Conservation (phyloP, 1,140 invertebrate genomes). For the Bombus superbus region DNA sequence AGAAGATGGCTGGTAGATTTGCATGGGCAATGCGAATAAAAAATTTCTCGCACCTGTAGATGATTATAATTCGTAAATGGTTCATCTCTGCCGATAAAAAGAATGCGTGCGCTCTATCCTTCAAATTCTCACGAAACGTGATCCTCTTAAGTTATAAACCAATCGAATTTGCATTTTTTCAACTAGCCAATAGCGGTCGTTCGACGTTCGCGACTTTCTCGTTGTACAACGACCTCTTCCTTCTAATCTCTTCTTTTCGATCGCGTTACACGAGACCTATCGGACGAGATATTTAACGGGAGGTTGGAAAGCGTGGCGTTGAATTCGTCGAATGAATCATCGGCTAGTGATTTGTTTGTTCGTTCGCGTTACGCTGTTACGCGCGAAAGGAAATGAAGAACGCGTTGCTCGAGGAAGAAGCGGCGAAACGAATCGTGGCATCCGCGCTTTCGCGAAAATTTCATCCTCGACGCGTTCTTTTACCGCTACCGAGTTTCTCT, state of each 20-base stretch:
- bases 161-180: background rate
- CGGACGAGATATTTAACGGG: background rate
- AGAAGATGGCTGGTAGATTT: too few relatives aligned
- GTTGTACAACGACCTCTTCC: too few relatives aligned
- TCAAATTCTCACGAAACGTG: background rate
- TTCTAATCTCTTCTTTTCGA: too few relatives aligned
- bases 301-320: background rate
- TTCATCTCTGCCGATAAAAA: background rate
- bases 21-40: background rate
- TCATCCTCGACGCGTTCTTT: conserved; percentile 6
- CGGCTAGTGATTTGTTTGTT: background rate
- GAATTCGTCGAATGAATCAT: background rate
- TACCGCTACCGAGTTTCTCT: background rate
- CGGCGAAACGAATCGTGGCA: conserved; percentile 32
- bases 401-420: conserved; percentile 19
- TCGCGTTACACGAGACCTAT: too few relatives aligned
- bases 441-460: conserved; percentile 41
- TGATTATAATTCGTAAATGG: background rate
- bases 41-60: rapidly evolving
- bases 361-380: background rate
- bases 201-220: too few relatives aligned
- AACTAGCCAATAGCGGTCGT: background rate
- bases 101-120: too few relatives aligned
- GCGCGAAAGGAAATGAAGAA: background rate
- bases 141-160: background rate